Conservation (phyloP, 2,888 invertebrate genomes). For the Athalia cordata region DNA sequence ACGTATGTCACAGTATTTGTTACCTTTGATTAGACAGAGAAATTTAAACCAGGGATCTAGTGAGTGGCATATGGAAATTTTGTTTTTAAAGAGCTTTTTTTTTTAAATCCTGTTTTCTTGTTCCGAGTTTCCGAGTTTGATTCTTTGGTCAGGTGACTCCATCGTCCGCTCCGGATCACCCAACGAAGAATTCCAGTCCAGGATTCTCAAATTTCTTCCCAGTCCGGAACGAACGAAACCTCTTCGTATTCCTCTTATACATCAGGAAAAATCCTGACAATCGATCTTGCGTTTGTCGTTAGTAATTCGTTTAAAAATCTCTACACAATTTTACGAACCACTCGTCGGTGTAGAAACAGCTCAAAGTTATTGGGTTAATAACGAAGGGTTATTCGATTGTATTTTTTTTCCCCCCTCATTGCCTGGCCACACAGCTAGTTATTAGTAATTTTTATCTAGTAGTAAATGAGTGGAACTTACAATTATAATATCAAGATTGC, state of each 20-base stretch:
- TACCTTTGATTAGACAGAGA: too few relatives aligned
- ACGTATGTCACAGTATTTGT: too few relatives aligned
- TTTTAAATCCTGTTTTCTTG: too few relatives aligned
- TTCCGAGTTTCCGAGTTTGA: not conserved
- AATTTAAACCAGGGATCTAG: too few relatives aligned
- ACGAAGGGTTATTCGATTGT: not conserved
- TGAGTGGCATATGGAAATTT: too few relatives aligned
- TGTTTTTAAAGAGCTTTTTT: too few relatives aligned
- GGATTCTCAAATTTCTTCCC: conserved; percentile 7
- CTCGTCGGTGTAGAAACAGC: conserved; percentile 1
- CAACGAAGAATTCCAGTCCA: not conserved
- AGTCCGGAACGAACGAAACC: not conserved
- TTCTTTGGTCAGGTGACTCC: not conserved
- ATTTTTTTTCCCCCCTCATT: not conserved
- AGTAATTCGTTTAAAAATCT: not conserved
- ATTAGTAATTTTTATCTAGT: not conserved
- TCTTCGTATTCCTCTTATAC: not conserved
- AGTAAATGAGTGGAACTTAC: conserved; percentile 80
- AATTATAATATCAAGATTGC: conserved; percentile 97
- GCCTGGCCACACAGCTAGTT: not conserved
- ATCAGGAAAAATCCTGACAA: not conserved
- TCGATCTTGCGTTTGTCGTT: not conserved
- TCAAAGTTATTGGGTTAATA: conserved; percentile 9
- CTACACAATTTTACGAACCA: not conserved
- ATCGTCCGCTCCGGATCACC: not conserved